A percentile compares a stretch with the other conserved stretches of the same genome.
Conservation (phyloP, 2,113 vertebrate genomes). For the Argyrosomus japonicus region DNA sequence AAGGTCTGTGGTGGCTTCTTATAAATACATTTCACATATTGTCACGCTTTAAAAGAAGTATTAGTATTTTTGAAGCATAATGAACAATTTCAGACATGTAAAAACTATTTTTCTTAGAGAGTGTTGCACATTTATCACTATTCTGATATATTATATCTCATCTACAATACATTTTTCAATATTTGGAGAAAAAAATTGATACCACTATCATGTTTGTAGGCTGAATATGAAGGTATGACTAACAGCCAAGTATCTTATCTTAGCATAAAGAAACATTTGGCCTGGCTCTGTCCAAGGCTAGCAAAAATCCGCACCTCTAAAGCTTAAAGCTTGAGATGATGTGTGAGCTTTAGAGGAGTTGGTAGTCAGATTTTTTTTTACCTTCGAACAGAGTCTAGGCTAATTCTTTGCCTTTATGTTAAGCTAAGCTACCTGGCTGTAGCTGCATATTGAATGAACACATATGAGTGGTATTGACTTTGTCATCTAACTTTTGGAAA, state of each 20-base stretch:
- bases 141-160: not conserved
- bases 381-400: not conserved
- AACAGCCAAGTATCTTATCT: not conserved
- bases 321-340: not conserved
- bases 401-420: not conserved
- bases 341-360: no score
- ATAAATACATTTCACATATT: not conserved
- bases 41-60: not conserved
- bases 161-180: not conserved
- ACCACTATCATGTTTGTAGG: not conserved
- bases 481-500: not conserved
- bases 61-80: not conserved
- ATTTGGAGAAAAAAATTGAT: not conserved
- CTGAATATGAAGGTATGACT: no score
- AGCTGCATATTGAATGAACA: not conserved
- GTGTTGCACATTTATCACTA: not conserved
- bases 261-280: not conserved
- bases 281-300: no score
- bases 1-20: conserved; percentile 85
- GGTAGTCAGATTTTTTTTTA: not conserved
- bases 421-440: not conserved
- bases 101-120: not conserved
- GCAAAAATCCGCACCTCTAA: not conserved
- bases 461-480: not conserved
- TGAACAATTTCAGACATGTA: not conserved